Base-by-base conservation (phyloP, 2,797 vertebrate genomes). In the Hozukius guyotensis region DNA sequence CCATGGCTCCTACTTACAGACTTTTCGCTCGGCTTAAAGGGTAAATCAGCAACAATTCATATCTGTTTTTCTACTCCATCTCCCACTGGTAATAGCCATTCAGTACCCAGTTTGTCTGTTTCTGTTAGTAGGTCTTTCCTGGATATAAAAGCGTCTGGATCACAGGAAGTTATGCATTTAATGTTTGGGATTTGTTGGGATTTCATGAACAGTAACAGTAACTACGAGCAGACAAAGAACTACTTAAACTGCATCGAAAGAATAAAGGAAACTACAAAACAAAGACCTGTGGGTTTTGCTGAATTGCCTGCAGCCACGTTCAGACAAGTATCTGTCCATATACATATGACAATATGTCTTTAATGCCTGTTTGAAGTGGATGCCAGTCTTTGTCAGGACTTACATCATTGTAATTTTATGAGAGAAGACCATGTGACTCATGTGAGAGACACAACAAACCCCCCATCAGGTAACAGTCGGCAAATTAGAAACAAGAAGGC, bases 91-190 rank as follows among this genome's bases (percentile, higher is more conserved):
- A 60, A 76, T 18, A 68, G 31, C 38, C 6, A 18, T 52, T 24
- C 49, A 24, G 32, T 59, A 32, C 29, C 61, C 38, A n/a, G 75
- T 62, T 67, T 53, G 25, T 60, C 42, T 56, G 61, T 70, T 29
- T 61, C 46, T 53, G n/a, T 65, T 52, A 24, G 34, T 36, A 2
- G 10, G 20, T 11, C 25, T 52, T 42, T 18, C 29, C 36, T 68
- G 52, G 75, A 52, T 34, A 55, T 34, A 22, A 77, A 70, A 25
- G 31, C 9, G 3, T 59, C 49, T 42, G 29, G 52, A 42, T 63
- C 77, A 61, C 70, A 78, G 67, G 61, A 80, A 87, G 62, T 65
- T 3, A 74, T 59, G 77, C 2, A 4, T 73, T 83, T 65, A 53
- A 65, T 64, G 57, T 49, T 42, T 5, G 8, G 53, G 72, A 59